Evolutionary conservation across 2,797 vertebrate genomes (phyloP), one percentile per base, ranked within the genome.

Genomic region (Sebastes matsubarae): DNA sequence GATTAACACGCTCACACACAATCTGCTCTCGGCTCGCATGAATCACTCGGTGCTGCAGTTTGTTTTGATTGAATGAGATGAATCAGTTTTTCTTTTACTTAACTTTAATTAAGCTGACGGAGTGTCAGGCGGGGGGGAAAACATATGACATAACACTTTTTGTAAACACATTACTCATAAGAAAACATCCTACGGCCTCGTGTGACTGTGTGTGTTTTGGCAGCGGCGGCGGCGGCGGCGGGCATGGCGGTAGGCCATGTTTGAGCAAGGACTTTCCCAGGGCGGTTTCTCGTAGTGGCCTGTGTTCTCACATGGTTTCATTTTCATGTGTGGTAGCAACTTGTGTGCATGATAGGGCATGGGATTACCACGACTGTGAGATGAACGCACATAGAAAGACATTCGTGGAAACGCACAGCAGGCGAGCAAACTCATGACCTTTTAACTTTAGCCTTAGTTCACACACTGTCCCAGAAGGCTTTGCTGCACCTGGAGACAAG

Each of bases 291-390:
- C 3, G 1, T 29, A 30, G 74, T 18, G 54, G 42, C 55, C 6
- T 80, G 81, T 69, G 80, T 77, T 82, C 72, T 69, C 80, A 81
- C 71, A 75, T 90, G 92, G 91, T 87, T 92, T 90, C 81, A 38
- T 88, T 93, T 90, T 76, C 25, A 46, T 20, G 61, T 50, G 82
- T 58, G 61, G 77, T 72, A 81, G 83, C 82, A 67, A 71, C 74
- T 77, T 66, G 72, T 76, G 70, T 42, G 64, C 30, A 36, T 2
- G 65, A 61, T 20, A 3, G 61, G 46, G 64, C 72, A 13, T 38
- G 57, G 27, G 58, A 74, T 68, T 76, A 71, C 76, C 29, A 10
- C 27, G n/a, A 75, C 66, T 50, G 72, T 25, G 59, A 73, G 58
- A 55, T 30, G 24, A 74, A 69, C 8, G n/a, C 65, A 58, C 59